Evolutionary conservation across 2,888 invertebrate species (phyloP), one percentile per base, ranked within the genome.

Genomic region (Oxycera nigricornis): DNA sequence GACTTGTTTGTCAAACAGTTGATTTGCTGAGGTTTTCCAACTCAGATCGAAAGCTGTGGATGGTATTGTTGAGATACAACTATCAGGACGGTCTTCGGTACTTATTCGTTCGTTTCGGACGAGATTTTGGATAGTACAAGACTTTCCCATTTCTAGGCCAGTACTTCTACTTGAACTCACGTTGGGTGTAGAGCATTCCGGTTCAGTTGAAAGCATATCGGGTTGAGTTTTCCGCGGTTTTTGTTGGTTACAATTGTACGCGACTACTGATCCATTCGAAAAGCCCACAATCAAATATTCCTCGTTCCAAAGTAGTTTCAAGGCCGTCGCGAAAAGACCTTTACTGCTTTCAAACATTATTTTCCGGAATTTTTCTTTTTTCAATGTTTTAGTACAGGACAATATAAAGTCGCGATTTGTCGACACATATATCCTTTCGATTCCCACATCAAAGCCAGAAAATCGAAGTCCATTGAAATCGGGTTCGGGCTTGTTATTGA

Each of bases 61-160:
- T 3, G 50, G 50, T 2, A 22, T 30, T n/a, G 39, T 17, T 41
- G 39, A 4, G 6, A 30, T 6, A 17, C 62, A 9, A 9, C 31
- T 22, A 31, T 52, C 52, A 1, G 70, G 46, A 22, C 46, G 46
- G 28, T 30, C 31, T 6, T 80, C 79, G 22, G 79, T 78, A 1
- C 80, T 78, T 30, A 79, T 80, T 11, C 84, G 79, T 68, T 85
- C 84, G 72, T 81, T 83, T 9, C 82, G 80, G 61, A 85, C 82
- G 7, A 86, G 83, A 74, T 85, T 86, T 77, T 85, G 86, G 75
- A 85, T 85, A 52, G 84, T 82, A 77, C 85, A 86, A 0, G 85
- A 85, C 79, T 85, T 85, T 20, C 83, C 83, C 2, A 80, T 81
- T 17, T 82, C 80, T 2, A 77, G 35, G 50, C 79, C 79, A 17